A percentile compares a stretch with the other conserved stretches of the same genome.
Evolutionary conservation across 2,888 invertebrate species (phyloP).

Genomic region (Pteria penguin): DNA sequence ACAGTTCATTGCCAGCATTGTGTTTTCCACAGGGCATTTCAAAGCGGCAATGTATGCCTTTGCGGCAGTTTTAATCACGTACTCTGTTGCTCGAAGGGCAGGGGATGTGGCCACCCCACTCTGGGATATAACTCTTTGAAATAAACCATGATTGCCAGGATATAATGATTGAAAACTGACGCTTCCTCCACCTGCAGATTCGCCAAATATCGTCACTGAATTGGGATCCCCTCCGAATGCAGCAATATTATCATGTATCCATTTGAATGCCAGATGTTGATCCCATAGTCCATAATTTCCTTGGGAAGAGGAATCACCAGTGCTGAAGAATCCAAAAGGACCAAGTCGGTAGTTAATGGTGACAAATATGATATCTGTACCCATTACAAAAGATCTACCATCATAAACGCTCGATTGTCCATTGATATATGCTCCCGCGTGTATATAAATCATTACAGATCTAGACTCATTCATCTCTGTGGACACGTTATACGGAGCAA

Average conservation of each 20-base stretch:
- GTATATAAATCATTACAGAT: conserved; percentile 95
- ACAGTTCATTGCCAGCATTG: too few relatives aligned
- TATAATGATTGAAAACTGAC: conserved; percentile 47
- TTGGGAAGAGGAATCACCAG: conserved; percentile 84
- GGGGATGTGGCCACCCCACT: conserved; percentile 50
- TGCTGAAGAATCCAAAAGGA: conserved; percentile 85
- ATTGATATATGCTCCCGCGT: conserved; percentile 85
- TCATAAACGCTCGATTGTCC: conserved; percentile 95
- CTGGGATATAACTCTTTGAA: conserved; percentile 54
- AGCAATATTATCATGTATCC: conserved; percentile 72
- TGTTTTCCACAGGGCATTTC: too few relatives aligned
- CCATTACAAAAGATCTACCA: conserved; percentile 91
- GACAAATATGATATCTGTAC: conserved; percentile 92
- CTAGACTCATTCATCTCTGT: conserved; percentile 78
- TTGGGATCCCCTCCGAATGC: conserved; percentile 87
- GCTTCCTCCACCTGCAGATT: conserved; percentile 85
- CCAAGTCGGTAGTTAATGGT: conserved; percentile 96
- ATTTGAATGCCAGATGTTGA: conserved; percentile 90
- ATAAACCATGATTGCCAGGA: conserved; percentile 49
- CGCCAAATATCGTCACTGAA: conserved; percentile 95
- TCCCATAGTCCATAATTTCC: conserved; percentile 96
- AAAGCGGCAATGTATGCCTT: conserved; percentile 4
- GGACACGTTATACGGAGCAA: too few relatives aligned
- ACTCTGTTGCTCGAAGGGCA: not conserved
- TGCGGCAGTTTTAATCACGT: not conserved